Base-by-base conservation (phyloP, 2,888 invertebrate genomes). In the Sipha maydis region DNA sequence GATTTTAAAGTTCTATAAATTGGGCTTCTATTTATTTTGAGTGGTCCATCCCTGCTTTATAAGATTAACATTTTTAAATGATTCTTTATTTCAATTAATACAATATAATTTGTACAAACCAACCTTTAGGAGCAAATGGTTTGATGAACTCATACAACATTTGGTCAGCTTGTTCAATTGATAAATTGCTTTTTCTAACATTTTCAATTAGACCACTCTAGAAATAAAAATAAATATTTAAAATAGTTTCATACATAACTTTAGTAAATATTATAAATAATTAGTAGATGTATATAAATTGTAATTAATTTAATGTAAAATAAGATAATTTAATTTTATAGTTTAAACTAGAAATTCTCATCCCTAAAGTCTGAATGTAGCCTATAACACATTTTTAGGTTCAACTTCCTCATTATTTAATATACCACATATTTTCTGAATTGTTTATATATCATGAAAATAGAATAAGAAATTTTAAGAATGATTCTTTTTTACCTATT, bases 201-300 rank as follows among this genome's bases (percentile, higher is more conserved):
- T 94, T 95, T 90, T 95, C 94, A 25, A 95, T 95, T 89, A 99
- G 93, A 21, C 98, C 98, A 91, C 95, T 95, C 96, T 97, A 91
- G 91, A 92, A 93, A 92, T 90, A 83, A 91, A 90, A 89, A 89
- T 34, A 34, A 85, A 41, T 71, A 31, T 80, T 67, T 76, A 90
- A 89, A 69, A 69, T 69, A n/a, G 3, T 69, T 5, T n/a, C n/a
- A n/a, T 11, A 25, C 48, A 25, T 25, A 89, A 77, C 54, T 31
- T 77, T 11, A 41, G 71, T 69, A 80, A 76, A 89, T 28, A 73
- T 73, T 31, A 56, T 31, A 34, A 69, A 54, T n/a, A 54, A 31
- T 73, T 48, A 14, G 7, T 61, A 25, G 61, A 5, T 28, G 21
- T 28, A 48, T 54, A 25, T 34, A 67, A 34, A 77, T 28, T 54